Conservation (phyloP, 2,797 vertebrate species). For the Jordanella pulchra region DNA sequence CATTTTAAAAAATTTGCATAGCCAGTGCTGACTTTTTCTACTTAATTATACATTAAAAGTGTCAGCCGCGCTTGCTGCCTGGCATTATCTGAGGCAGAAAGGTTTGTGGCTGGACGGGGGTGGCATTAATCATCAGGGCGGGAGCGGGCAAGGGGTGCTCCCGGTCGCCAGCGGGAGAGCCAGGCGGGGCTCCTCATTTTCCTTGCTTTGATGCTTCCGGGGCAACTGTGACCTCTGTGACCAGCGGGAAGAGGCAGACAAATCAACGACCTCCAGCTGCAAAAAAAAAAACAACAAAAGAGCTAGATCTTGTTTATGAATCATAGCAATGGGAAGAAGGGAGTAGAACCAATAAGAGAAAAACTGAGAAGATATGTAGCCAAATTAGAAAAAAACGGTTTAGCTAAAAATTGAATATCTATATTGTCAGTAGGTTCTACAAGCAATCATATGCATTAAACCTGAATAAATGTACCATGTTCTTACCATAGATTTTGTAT, state of each 20-base stretch:
- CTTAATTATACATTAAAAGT: conserved; percentile 99
- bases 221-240: conserved; percentile 87
- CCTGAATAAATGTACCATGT: background rate
- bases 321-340: conserved; percentile 40
- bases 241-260: conserved; percentile 87
- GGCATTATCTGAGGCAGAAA: conserved; percentile 99
- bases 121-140: conserved; percentile 98
- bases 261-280: conserved; percentile 92
- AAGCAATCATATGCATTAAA: background rate
- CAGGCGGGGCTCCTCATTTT: conserved; percentile 89
- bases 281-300: conserved; percentile 41
- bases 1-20: conserved; percentile 99
- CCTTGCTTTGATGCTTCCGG: conserved; percentile 86
- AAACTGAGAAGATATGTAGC: conserved; percentile 28
- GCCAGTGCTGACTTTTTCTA: conserved; percentile 99
- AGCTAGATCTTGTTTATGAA: conserved; percentile 77
- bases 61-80: conserved; percentile 98
- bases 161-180: conserved; percentile 87
- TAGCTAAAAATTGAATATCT: background rate
- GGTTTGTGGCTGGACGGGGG: conserved; percentile 99
- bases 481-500: background rate
- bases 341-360: conserved; percentile 5
- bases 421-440: background rate
- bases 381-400: conserved; percentile 30
- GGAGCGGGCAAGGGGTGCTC: conserved; percentile 89